These are phyloP conservation scores for Anguilla anguilla DNA, from an alignment of 2,797 vertebrate genomes.

Conservation along the genomic window DNA sequence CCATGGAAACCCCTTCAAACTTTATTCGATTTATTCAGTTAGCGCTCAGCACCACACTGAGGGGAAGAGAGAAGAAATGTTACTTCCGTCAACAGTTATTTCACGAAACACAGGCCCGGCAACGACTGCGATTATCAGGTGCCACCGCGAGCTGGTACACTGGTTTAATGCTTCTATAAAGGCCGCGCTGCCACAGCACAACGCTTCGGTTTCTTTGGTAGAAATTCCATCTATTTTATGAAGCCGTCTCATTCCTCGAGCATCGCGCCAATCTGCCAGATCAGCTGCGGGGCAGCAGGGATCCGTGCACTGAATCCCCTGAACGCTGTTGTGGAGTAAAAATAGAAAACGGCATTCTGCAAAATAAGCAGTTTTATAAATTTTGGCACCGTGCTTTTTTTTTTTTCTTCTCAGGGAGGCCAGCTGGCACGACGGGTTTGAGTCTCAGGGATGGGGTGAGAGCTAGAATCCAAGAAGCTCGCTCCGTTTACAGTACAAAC, in stretches of 20 bases:
- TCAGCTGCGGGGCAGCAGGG: conserved; percentile 67
- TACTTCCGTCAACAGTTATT: conserved; percentile 3
- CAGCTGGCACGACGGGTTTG: conserved; percentile 60
- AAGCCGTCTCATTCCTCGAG: conserved; percentile 54
- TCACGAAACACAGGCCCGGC: conserved; percentile 11
- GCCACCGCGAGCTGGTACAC: conserved; percentile 19
- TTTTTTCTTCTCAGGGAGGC: conserved; percentile 66
- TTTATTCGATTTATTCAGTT: conserved; percentile 18
- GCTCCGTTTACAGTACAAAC: background rate
- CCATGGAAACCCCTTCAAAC: background rate
- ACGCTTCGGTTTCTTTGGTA: conserved; percentile 55
- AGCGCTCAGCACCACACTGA: background rate
- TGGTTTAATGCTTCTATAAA: conserved; percentile 25
- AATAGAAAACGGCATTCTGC: conserved; percentile 73
- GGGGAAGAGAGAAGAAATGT: background rate
- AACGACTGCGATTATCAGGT: conserved; percentile 21
- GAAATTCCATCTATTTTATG: conserved; percentile 65
- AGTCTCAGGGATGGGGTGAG: background rate
- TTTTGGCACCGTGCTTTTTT: conserved; percentile 64
- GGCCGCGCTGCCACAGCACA: conserved; percentile 43
- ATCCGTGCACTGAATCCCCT: conserved; percentile 58
- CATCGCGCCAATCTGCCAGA: conserved; percentile 53
- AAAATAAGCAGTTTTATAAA: conserved; percentile 73
- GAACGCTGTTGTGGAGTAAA: conserved; percentile 64
- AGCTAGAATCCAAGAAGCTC: background rate